Base-by-base conservation (phyloP, 2,113 vertebrate species). In the Corythornis vintsioides region DNA sequence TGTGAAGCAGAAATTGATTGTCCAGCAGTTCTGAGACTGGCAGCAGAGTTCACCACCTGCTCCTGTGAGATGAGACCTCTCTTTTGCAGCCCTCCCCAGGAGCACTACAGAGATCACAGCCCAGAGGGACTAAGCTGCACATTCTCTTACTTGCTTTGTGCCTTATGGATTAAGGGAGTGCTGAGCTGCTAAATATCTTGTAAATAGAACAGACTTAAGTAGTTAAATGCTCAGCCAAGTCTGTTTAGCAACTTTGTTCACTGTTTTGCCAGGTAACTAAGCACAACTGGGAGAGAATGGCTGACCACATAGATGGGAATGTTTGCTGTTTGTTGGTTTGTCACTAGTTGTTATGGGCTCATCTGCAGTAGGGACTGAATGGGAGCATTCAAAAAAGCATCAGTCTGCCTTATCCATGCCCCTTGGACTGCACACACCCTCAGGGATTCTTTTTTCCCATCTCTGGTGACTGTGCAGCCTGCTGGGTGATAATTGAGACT, bases 1-100 rank as follows among this genome's bases (percentile, higher is more conserved):
- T 21, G 71, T 94, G 92, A 99, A 99, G 95, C 98, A 98, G 92
- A 99, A 99, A 76, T 95, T 99, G 69, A 98, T 99, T 71, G 78
- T 98, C 48, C 99, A 99, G 97, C 98, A 99, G 93, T 99, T 99
- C 84, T 99, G 89, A 97, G 89, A 42, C 77, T 59, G 67, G 38
- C 57, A 64, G 43, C 7, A 14, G 75, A 55, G 56, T 15, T 64
- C 3, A 10, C 88, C 75, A 11, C 3, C 1, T 40, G 67, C 64
- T 88, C 74, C 72, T 82, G 38, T n/a, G 82, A 47, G 59, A 89
- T 8, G 40, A 78, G 53, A 83, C 66, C 63, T 89, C 20, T 11
- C 7, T 38, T 38, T 66, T 83, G 56, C 73, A 77, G 76, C 61
- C 72, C 69, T 92, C 42, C 42, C 45, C 17, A 18, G 74, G 64